Conservation (phyloP, 1,140 invertebrate species). For the Lepidurus apus region DNA sequence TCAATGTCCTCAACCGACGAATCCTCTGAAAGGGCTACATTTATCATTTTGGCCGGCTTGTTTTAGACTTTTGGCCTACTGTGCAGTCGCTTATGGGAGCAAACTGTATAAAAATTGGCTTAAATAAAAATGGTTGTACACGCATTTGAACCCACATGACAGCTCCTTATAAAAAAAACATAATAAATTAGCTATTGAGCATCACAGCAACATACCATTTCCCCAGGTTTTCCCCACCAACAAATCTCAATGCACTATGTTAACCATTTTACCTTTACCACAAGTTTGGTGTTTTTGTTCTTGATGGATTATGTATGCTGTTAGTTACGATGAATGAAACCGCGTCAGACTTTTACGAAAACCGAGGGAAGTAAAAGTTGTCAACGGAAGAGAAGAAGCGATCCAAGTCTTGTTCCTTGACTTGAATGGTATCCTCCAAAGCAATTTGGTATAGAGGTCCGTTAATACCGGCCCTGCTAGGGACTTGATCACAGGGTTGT, state of each 20-base stretch:
- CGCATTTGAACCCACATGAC: not conserved
- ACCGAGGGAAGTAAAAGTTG: conserved; percentile 23
- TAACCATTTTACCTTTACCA: not conserved
- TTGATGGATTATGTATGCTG: not conserved
- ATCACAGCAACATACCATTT: not conserved
- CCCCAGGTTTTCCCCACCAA: not conserved
- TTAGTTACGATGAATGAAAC: not conserved
- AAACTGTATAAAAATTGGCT: conserved; percentile 18
- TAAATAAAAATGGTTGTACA: not conserved
- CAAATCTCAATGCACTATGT: not conserved
- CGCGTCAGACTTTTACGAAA: not conserved
- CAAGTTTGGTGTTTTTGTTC: not conserved
- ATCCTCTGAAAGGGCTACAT: conserved; percentile 26
- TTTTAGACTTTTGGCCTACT: not conserved
- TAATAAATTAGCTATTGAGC: not conserved
- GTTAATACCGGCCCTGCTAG: not conserved
- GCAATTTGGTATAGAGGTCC: conserved; percentile 27
- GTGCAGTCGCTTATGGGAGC: not conserved
- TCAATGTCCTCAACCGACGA: conserved; percentile 27
- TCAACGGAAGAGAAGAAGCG: conserved; percentile 31
- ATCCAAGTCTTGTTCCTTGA: conserved; percentile 32
- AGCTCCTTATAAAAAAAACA: not conserved
- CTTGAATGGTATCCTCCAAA: conserved; percentile 29
- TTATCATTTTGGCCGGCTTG: not conserved
- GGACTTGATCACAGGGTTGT: conserved; percentile 19